Conservation (phyloP, 2,113 vertebrate species). For the Equus quagga region DNA sequence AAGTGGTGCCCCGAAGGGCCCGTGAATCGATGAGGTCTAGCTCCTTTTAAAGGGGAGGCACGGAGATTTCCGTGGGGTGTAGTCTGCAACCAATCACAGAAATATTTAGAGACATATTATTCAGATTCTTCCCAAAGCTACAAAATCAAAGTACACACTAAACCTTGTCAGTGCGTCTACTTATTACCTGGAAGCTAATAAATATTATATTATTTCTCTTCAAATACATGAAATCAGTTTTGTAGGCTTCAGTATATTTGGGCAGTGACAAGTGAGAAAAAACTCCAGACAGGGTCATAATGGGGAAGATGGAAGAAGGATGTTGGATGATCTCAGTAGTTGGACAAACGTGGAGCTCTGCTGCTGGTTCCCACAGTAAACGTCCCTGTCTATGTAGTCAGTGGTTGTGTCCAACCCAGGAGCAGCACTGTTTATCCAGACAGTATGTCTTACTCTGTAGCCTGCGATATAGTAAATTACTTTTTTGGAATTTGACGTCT, state of each 20-base stretch:
- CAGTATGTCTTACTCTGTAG: not conserved
- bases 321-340: not conserved
- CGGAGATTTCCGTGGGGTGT: not conserved
- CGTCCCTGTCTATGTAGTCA: not conserved
- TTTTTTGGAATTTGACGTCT: not conserved
- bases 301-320: not conserved
- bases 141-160: not conserved
- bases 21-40: not conserved
- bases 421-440: not conserved
- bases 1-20: not conserved
- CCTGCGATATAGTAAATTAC: not conserved
- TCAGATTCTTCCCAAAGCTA: not conserved
- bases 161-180: not conserved
- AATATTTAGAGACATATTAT: not conserved
- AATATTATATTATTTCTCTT: not conserved
- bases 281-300: not conserved
- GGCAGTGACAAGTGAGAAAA: not conserved
- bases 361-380: not conserved
- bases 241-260: not conserved
- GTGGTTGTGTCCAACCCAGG: not conserved
- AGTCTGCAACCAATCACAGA: not conserved
- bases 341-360: not conserved
- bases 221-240: not conserved
- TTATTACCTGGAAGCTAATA: not conserved
- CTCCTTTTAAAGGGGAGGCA: not conserved